Evolutionary conservation across 2,113 vertebrate species (phyloP), one percentile per base, ranked within the genome.

Genomic region (Ailuropoda melanoleuca): DNA sequence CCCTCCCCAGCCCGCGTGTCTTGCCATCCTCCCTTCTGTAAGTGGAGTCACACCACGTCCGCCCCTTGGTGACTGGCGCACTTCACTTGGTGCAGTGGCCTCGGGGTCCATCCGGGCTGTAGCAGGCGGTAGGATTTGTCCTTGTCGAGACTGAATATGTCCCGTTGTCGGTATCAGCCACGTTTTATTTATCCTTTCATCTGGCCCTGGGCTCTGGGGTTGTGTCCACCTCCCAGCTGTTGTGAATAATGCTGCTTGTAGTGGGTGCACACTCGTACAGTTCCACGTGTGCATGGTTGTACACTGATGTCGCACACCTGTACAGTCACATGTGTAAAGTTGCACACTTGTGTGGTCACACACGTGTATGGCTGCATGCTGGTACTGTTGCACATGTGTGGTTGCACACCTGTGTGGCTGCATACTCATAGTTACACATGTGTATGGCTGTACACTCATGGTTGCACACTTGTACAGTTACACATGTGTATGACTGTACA

Each of bases 41-140:
- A 39, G 68, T 14, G 39, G 37, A 14, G 39, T 13, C 39, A 15
- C 23, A 8, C 23, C 0, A 12, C 7, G 21, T 24, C 23, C 2
- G 11, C 23, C 39, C 70, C 37, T 6, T 23, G 23, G 37, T 26
- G 37, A 24, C 6, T 0, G 39, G 23, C 3, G 6, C 12, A 1
- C 24, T 74, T 43, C 12, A 15, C 23, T 26, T 1, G 3, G 72
- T 26, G 24, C 39, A 12, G 39, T 26, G 72, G 24, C 72, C 39
- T 43, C 24, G 2, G 70, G 39, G 68, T 46, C 72, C 4, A 2
- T 43, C 39, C 6, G 23, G 29, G 72, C 15, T 13, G 3, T 15
- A 26, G 43, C 64, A 29, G 39, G 43, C 14, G 39, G 6, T 43
- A 17, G 72, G 43, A 13, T 29, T 26, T 75, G 68, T 72, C 68